Conservation (phyloP, 2,888 invertebrate genomes). For the Tenodera sinensis region DNA sequence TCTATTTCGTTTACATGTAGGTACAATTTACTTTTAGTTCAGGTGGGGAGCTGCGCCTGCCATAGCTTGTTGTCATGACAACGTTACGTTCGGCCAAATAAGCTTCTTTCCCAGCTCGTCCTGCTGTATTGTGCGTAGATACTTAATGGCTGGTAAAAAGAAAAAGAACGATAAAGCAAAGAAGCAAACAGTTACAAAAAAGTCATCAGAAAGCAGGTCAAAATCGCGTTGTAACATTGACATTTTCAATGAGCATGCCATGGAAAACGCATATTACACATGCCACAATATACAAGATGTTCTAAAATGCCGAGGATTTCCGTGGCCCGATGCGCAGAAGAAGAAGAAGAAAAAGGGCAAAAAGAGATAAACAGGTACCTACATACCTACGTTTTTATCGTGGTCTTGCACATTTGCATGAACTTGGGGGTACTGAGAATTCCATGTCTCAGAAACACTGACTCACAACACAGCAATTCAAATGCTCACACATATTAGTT, state of each 20-base stretch:
- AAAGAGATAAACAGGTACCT: constrained; percentile 48
- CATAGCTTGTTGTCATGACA: too few relatives aligned
- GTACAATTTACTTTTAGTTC: too few relatives aligned
- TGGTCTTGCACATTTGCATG: too few relatives aligned
- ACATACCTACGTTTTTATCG: too few relatives aligned
- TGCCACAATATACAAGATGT: constrained; percentile 92
- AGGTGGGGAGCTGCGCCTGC: too few relatives aligned
- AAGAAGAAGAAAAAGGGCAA: constrained; percentile 74
- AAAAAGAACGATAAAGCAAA: constrained; percentile 24
- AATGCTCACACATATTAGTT: too few relatives aligned
- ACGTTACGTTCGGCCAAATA: too few relatives aligned
- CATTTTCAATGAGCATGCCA: constrained; percentile 83
- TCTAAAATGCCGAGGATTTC: constrained; percentile 79
- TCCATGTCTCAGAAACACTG: too few relatives aligned
- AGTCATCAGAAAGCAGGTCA: constrained; percentile 26
- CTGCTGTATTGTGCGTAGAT: background rate
- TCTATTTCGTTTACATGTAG: too few relatives aligned
- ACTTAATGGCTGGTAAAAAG: constrained; percentile 13
- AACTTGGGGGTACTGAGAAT: too few relatives aligned
- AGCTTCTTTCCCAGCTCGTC: too few relatives aligned
- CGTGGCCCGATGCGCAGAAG: constrained; percentile 82
- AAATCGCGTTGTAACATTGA: constrained; percentile 69
- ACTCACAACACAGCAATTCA: too few relatives aligned
- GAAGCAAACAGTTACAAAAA: constrained; percentile 22
- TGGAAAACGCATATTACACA: constrained; percentile 91